Base-by-base conservation (phyloP, 2,797 vertebrate genomes). In the Myoxocephalus aenaeus region DNA sequence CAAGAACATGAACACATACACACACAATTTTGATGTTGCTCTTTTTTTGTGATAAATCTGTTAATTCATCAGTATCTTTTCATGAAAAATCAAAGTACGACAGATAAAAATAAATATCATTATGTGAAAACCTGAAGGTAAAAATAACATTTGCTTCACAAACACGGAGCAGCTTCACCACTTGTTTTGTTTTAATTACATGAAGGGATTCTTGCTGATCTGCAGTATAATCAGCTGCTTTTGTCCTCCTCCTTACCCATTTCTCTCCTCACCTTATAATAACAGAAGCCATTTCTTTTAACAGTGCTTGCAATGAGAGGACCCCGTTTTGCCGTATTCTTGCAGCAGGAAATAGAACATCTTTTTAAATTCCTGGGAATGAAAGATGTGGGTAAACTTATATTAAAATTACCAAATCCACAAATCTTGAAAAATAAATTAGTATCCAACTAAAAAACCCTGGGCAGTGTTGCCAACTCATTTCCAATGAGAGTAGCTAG, bases 181-280 rank as follows among this genome's bases (percentile, higher is more conserved):
- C 13, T 32, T 68, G 58, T 57, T 71, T 70, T 56, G 51, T 40
- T 65, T 85, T 75, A 78, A 78, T 79, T 70, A 71, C 53, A 62
- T 77, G 38, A 65, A 59, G 40, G 66, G 70, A 65, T 74, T 77
- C 5, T 44, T 63, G 73, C 63, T 75, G 65, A 75, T 84, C 34
- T 75, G 76, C 65, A 54, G 69, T 48, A 63, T 57, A 77, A 85
- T 79, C 67, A 82, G 53, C 57, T 34, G 25, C 48, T 73, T 70
- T 68, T 46, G 25, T 78, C 32, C 36, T 68, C 32, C 36, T 68
- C n/a, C 27, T 54, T 29, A 9, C 44, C 17, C 12, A 75, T 38
- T 71, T 77, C 36, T 56, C 61, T 75, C 48, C 62, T 66, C 64
- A 38, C 34, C 54, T 40, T 77, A 61, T 62, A 32, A 65, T 34